phyloP scores from a whole-genome alignment of 35 echinoderm and acorn worm genomes.

The Ophiothrix spiculata region DNA sequence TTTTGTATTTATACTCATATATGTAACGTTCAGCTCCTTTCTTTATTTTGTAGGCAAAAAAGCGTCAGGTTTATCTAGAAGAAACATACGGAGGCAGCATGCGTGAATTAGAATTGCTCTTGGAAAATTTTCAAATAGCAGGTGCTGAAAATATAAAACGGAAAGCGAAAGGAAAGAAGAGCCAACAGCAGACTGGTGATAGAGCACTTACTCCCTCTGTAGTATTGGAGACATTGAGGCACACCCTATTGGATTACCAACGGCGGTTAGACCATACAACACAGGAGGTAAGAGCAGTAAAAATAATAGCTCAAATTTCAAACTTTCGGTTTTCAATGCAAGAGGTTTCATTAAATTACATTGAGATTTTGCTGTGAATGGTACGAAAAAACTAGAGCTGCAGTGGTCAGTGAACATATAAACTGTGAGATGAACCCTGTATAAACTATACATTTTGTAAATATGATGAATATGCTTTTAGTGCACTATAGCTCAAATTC shows the following conservation, averaged over 20 bases:
- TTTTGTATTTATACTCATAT: no score
- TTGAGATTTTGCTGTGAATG: no score
- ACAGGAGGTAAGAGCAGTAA: conserved; percentile 58
- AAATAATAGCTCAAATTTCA: no score
- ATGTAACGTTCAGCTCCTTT: no score
- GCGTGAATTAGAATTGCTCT: conserved; percentile 82
- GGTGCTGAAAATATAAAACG: conserved; percentile 23
- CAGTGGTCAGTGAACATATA: no score
- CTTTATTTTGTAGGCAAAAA: conserved; percentile 81
- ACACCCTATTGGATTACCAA: conserved; percentile 74
- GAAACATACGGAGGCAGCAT: conserved; percentile 96
- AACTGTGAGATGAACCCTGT: no score
- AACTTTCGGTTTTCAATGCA: no score
- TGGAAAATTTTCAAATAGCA: conserved; percentile 66
- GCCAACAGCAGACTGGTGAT: background rate
- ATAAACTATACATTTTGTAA: no score
- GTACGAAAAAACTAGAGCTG: no score
- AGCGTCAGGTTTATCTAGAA: conserved; percentile 85
- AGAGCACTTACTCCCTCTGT: conserved; percentile 54
- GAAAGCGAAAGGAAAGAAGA: conserved; percentile 1
- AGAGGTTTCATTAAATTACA: no score
- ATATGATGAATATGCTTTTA: no score
- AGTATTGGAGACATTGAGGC: conserved; percentile 76
- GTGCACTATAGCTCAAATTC: no score
- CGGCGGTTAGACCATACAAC: conserved; percentile 56